These are phyloP conservation scores for Philypnodon macrostomus DNA, from an alignment of 2,797 vertebrate species.

Conservation along the genomic window DNA sequence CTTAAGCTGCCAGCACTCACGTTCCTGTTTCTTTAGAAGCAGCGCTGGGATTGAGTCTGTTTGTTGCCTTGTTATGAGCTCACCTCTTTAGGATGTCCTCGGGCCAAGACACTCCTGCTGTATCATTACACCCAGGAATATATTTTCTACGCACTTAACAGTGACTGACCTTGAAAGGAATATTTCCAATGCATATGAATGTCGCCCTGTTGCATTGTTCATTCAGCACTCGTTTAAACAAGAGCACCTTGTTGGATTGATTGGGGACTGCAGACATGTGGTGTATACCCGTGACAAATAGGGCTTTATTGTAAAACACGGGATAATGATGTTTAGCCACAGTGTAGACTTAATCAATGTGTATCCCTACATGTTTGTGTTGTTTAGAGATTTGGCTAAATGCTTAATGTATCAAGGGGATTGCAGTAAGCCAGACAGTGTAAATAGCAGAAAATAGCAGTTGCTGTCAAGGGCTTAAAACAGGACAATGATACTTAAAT, in stretches of 20 bases:
- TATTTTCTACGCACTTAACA: slow-evolving; percentile 53
- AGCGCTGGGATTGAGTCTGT: slow-evolving; percentile 5
- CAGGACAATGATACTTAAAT: too few species aligned
- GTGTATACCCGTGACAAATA: not conserved
- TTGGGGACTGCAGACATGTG: slow-evolving; percentile 14
- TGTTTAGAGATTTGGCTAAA: not conserved
- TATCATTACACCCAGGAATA: slow-evolving; percentile 42
- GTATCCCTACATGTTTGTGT: not conserved
- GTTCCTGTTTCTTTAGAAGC: slow-evolving; percentile 2
- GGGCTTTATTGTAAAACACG: not conserved
- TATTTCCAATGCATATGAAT: slow-evolving; percentile 23
- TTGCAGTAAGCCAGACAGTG: not conserved
- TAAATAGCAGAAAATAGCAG: not conserved
- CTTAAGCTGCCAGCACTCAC: not conserved
- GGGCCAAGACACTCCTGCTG: slow-evolving; percentile 33
- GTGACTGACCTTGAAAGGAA: slow-evolving; percentile 56
- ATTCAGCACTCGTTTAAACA: slow-evolving; percentile 33
- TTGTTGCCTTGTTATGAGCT: too few species aligned
- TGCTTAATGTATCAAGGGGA: not conserved
- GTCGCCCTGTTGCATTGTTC: slow-evolving; percentile 34
- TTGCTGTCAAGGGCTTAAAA: not conserved
- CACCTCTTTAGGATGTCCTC: slow-evolving; percentile 28
- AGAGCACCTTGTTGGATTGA: slow-evolving; percentile 36
- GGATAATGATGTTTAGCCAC: slow-evolving; percentile 3
- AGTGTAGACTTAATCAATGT: not conserved